Evolutionary conservation across 1,140 invertebrate genomes (phyloP).

Genomic region (Brachionus paranguensis): DNA sequence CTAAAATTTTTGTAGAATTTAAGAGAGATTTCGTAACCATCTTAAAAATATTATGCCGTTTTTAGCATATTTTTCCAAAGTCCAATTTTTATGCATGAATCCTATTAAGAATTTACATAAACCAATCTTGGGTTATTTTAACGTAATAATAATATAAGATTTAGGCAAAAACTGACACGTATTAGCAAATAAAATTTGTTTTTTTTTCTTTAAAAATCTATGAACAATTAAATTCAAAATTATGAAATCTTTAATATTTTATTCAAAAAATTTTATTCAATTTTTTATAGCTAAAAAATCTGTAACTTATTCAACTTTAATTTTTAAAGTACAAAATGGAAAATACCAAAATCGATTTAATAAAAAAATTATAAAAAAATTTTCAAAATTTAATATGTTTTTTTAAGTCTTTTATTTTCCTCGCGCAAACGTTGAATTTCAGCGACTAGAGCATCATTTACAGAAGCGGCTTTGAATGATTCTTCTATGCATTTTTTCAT

Average conservation of each 20-base stretch:
- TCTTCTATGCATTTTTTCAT: background rate
- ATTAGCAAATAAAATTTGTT: background rate
- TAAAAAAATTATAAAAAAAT: background rate
- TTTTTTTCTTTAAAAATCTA: background rate
- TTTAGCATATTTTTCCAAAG: background rate
- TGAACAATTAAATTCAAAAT: background rate
- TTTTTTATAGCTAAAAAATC: background rate
- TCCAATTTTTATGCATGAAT: background rate
- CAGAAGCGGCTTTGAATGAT: background rate
- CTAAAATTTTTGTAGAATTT: background rate
- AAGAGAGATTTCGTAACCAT: background rate
- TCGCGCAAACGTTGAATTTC: slow-evolving; percentile 20
- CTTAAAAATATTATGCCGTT: background rate
- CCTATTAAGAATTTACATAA: background rate
- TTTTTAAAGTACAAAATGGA: background rate
- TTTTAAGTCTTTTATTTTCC: slow-evolving; percentile 35
- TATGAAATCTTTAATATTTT: background rate
- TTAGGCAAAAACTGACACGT: no score
- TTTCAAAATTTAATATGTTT: background rate
- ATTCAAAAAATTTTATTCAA: background rate
- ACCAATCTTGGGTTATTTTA: background rate
- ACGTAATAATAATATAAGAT: background rate
- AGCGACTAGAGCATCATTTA: slow-evolving; percentile 19
- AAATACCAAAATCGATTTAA: slow-evolving; percentile 1
- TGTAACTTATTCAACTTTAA: background rate